Conservation (phyloP, 2,888 invertebrate genomes). For the Serripes groenlandicus region DNA sequence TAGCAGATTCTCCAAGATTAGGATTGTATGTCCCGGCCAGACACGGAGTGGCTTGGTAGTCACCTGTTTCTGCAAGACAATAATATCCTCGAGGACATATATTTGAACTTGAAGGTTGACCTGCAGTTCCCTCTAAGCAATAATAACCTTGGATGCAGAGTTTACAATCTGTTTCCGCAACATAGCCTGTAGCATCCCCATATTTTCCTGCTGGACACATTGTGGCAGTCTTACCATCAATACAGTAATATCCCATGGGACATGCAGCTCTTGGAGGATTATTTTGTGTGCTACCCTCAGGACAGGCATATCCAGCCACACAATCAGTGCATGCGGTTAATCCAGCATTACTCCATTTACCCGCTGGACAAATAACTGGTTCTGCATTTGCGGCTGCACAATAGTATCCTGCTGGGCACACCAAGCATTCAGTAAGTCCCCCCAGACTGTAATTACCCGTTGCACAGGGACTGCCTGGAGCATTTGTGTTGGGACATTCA, state of each 20-base stretch:
- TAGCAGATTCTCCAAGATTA: slow-evolving; percentile 71
- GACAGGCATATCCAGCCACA: slow-evolving; percentile 78
- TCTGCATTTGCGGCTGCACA: slow-evolving; percentile 69
- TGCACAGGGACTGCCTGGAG: slow-evolving; percentile 76
- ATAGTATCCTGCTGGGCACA: slow-evolving; percentile 81
- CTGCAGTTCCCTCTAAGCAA: slow-evolving; percentile 82
- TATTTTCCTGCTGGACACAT: slow-evolving; percentile 83
- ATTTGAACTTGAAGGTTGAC: slow-evolving; percentile 68
- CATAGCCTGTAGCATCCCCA: slow-evolving; percentile 78
- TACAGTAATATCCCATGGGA: slow-evolving; percentile 82
- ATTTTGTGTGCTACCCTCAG: slow-evolving; percentile 79
- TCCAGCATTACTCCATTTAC: slow-evolving; percentile 74
- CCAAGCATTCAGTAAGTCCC: slow-evolving; percentile 75
- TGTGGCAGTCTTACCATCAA: slow-evolving; percentile 76
- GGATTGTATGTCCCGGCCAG: slow-evolving; percentile 77
- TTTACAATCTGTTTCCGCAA: slow-evolving; percentile 72
- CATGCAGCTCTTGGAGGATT: slow-evolving; percentile 78
- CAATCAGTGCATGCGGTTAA: slow-evolving; percentile 71
- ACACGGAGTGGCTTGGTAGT: slow-evolving; percentile 80
- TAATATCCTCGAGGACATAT: slow-evolving; percentile 80
- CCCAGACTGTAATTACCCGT: slow-evolving; percentile 82
- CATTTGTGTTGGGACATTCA: slow-evolving; percentile 76
- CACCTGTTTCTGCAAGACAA: slow-evolving; percentile 79
- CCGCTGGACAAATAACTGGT: slow-evolving; percentile 79
- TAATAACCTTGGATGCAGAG: slow-evolving; percentile 83